These are phyloP conservation scores for Amphibalanus amphitrite DNA, from an alignment of 1,140 invertebrate genomes.

Conservation along the genomic window DNA sequence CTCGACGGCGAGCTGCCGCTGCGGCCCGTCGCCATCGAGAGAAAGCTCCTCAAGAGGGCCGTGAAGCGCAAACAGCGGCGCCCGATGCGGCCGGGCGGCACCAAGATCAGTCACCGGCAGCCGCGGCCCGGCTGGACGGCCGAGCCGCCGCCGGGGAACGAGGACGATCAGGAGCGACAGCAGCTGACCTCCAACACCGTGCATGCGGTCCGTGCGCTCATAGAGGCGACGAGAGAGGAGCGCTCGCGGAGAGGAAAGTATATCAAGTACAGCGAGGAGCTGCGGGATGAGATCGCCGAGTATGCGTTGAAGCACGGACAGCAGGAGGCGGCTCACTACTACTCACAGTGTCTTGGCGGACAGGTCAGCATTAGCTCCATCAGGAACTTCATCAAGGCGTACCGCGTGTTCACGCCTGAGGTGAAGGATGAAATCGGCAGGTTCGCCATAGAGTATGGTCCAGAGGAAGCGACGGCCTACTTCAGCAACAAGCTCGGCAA, in stretches of 20 bases:
- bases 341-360: conserved; percentile 20
- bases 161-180: conserved; percentile 15
- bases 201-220: conserved; percentile 22
- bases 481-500: conserved; percentile 22
- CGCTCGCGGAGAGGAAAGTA: conserved; percentile 25
- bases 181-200: conserved; percentile 20
- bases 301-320: conserved; percentile 19
- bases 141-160: not conserved
- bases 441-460: conserved; percentile 22
- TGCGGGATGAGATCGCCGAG: conserved; percentile 25
- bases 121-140: too few species aligned
- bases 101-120: too few species aligned
- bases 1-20: conserved; percentile 21
- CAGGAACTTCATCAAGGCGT: conserved; percentile 25
- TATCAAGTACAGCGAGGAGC: conserved; percentile 24
- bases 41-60: conserved; percentile 10
- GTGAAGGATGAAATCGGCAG: conserved; percentile 25
- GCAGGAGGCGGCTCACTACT: conserved; percentile 17
- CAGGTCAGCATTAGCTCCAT: conserved; percentile 26
- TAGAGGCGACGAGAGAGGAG: conserved; percentile 24
- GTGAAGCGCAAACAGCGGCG: too few species aligned
- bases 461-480: conserved; percentile 21
- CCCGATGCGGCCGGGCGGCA: too few species aligned
- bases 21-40: conserved; percentile 13
- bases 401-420: conserved; percentile 22